phyloP scores from a whole-genome alignment of 2,797 vertebrate genomes.

The Halcyon chelicuti region DNA sequence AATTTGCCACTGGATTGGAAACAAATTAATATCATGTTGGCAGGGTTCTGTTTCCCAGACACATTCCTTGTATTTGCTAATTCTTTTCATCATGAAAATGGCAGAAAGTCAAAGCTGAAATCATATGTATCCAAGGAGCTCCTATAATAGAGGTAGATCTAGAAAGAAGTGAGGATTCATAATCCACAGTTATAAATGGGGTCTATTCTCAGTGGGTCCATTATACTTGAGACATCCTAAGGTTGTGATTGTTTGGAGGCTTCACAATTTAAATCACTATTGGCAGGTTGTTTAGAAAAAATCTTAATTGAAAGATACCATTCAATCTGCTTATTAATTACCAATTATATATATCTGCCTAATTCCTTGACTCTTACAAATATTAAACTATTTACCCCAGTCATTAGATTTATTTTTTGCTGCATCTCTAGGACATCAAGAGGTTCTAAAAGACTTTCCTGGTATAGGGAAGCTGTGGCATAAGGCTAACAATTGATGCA shows the following conservation, averaged over 20 bases:
- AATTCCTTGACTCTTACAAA: not conserved
- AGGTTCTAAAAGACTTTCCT: not conserved
- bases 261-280: not conserved
- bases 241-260: not conserved
- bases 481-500: not conserved
- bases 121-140: constrained; percentile 63
- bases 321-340: not conserved
- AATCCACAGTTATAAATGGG: not conserved
- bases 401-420: not conserved
- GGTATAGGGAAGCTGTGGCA: not conserved
- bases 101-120: constrained; percentile 76
- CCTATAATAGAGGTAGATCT: constrained; percentile 41
- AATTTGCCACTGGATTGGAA: constrained; percentile 74
- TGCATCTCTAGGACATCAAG: not conserved
- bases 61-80: constrained; percentile 60
- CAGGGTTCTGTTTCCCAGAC: constrained; percentile 67
- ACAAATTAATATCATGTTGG: constrained; percentile 73
- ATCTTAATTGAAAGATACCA: not conserved
- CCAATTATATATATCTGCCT: not conserved
- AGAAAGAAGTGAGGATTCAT: constrained; percentile 18
- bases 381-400: not conserved
- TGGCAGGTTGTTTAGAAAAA: not conserved
- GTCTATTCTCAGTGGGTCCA: not conserved
- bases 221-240: not conserved
- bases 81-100: constrained; percentile 80